Conservation (phyloP, 30 jellyfish, hydroid and myxozoan species). For the Hydractinia symbiolongicarpus region DNA sequence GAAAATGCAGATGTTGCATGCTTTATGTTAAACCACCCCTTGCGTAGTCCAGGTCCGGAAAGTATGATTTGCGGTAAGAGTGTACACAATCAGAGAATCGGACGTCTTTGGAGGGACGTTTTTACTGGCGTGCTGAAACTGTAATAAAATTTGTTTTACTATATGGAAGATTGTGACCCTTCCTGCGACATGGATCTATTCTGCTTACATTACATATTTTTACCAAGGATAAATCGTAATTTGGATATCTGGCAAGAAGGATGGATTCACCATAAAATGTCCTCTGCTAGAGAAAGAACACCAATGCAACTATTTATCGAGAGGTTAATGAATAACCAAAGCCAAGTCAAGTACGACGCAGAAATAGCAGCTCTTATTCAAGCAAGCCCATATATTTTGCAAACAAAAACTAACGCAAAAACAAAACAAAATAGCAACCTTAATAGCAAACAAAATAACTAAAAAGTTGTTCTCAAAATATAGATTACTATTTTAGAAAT, state of each 20-base stretch:
- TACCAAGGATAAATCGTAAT: too few relatives aligned
- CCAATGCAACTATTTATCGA: too few relatives aligned
- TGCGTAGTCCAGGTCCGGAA: background rate
- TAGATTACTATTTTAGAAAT: too few relatives aligned
- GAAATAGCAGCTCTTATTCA: too few relatives aligned
- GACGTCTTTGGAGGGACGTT: conserved; percentile 22
- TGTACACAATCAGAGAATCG: conserved; percentile 22
- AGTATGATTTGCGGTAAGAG: conserved; percentile 25
- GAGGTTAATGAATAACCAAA: too few relatives aligned
- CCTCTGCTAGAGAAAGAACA: background rate
- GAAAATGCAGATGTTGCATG: conserved; percentile 22
- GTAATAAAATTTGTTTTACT: background rate
- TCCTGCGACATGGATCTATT: background rate
- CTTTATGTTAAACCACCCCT: conserved; percentile 1
- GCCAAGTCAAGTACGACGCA: too few relatives aligned
- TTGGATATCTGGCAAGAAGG: conserved; percentile 23
- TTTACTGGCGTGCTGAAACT: conserved; percentile 12
- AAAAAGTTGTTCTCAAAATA: too few relatives aligned
- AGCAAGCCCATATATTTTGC: too few relatives aligned
- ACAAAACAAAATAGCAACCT: too few relatives aligned
- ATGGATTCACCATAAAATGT: conserved; percentile 11
- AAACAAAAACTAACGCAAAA: too few relatives aligned
- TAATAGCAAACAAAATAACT: too few relatives aligned
- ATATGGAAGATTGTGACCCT: conserved; percentile 1
- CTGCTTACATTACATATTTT: background rate